Base-by-base conservation (phyloP, 2,888 invertebrate species). In the Cephus runcator region DNA sequence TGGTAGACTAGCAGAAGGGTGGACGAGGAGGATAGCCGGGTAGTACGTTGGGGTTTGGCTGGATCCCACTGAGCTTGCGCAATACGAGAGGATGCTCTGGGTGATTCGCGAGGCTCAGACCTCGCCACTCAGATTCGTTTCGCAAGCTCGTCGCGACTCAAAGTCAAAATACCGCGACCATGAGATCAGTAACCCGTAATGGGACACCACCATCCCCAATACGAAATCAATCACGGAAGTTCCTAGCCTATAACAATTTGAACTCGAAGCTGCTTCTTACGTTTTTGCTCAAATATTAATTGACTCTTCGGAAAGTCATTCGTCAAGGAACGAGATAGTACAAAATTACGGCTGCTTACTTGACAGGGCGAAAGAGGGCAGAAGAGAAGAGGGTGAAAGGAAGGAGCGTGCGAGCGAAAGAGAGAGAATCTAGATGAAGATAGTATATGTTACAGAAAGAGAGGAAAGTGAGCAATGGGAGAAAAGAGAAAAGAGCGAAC, bases 131-230 rank as follows among this genome's bases (percentile, higher is more conserved):
- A 33, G 76, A n/a, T 31, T 77, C 74, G 77, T 81, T 81, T 80
- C 78, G 73, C 84, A 88, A 84, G 83, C 85, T 85, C 84, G 87
- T 86, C 87, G 87, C 83, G 84, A 85, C 79, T 81, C 82, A 84
- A 83, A 84, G 81, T 77, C 76, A 75, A 56, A 73, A 74, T 79
- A 56, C 75, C 77, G 33, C 81, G 82, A 82, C 79, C 82, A 88
- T 86, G 87, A 85, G 83, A 86, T 79, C 76, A 79, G 82, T 82
- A 80, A 79, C 77, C 77, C 82, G 82, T 84, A 84, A 83, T 35
- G 82, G 79, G 79, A 79, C 81, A 78, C 78, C 80, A 40, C 73
- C 34, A n/a, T 73, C 40, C 71, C 33, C 74, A 81, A 77, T 81
- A 77, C 82, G 77, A 80, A 79, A 81, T 78, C 79, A 85, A 81